phyloP scores from a whole-genome alignment of 1,140 invertebrate genomes.

The Dinoponera quadriceps region DNA sequence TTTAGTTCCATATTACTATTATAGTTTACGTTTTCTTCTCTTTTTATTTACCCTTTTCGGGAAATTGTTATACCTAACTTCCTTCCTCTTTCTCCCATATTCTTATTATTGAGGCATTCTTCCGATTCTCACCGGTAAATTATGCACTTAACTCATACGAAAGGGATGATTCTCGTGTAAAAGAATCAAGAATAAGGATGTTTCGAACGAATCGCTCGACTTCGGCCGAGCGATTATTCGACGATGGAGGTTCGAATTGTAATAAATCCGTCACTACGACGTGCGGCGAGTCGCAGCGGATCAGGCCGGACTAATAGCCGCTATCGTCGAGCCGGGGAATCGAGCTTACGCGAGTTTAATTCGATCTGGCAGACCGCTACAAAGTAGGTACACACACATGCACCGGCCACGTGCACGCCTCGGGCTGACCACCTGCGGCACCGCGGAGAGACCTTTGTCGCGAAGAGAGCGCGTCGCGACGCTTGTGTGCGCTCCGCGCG shows the following conservation, averaged over 20 bases:
- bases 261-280: not conserved
- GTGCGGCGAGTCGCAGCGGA: not conserved
- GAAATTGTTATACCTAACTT: too few species aligned
- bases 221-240: not conserved
- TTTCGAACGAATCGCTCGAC: too few species aligned
- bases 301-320: conserved; percentile 7
- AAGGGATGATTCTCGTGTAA: too few species aligned
- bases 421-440: conserved; percentile 65
- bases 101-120: too few species aligned
- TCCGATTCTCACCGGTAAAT: too few species aligned
- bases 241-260: not conserved
- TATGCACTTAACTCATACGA: too few species aligned
- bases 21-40: too few species aligned
- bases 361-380: conserved; percentile 38
- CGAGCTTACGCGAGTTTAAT: conserved; percentile 63
- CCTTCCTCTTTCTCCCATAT: too few species aligned
- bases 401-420: conserved; percentile 66
- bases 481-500: conserved; percentile 7
- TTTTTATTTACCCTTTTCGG: too few species aligned
- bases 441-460: conserved; percentile 65
- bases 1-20: too few species aligned
- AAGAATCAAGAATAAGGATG: too few species aligned
- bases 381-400: conserved; percentile 42
- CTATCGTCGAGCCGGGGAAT: conserved; percentile 45
- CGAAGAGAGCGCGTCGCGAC: conserved; percentile 46